These are phyloP conservation scores for Sphenodon punctatus DNA, from an alignment of 2,797 vertebrate genomes.

Conservation along the genomic window DNA sequence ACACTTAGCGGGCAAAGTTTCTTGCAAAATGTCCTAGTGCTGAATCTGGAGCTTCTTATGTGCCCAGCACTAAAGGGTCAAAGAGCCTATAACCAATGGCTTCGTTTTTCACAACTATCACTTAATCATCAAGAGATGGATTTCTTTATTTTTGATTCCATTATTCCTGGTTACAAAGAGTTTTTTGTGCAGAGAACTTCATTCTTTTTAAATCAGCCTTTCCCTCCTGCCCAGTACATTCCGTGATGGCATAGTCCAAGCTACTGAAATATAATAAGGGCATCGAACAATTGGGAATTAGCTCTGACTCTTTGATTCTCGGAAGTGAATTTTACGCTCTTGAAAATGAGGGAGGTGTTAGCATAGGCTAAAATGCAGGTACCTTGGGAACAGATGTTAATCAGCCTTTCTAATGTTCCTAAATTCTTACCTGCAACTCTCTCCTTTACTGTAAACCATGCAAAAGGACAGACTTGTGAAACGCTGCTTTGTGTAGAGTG, in stretches of 20 bases:
- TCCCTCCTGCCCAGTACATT: not conserved
- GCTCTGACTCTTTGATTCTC: not conserved
- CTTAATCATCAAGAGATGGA: not conserved
- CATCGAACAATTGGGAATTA: constrained; percentile 3
- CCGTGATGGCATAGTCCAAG: not conserved
- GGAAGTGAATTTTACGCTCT: not conserved
- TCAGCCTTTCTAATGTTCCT: rapidly evolving
- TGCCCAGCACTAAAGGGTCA: not conserved
- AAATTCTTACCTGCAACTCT: not conserved
- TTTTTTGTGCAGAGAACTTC: not conserved
- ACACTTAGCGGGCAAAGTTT: not conserved
- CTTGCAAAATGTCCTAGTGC: not conserved
- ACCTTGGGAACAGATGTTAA: not conserved
- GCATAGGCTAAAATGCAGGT: not conserved
- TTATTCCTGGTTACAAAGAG: not conserved
- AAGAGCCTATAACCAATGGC: constrained; percentile 15
- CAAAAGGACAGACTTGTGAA: not conserved
- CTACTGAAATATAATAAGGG: not conserved
- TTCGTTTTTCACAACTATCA: constrained; percentile 8
- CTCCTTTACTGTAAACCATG: not conserved
- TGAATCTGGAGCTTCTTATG: constrained; percentile 36
- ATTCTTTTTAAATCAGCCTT: not conserved
- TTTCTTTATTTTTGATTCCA: constrained; percentile 16
- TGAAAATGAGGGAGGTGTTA: not conserved
- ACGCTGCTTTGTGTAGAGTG: rapidly evolving